Evolutionary conservation across 2,113 vertebrate species (phyloP).

Genomic region (Burhinus oedicnemus): DNA sequence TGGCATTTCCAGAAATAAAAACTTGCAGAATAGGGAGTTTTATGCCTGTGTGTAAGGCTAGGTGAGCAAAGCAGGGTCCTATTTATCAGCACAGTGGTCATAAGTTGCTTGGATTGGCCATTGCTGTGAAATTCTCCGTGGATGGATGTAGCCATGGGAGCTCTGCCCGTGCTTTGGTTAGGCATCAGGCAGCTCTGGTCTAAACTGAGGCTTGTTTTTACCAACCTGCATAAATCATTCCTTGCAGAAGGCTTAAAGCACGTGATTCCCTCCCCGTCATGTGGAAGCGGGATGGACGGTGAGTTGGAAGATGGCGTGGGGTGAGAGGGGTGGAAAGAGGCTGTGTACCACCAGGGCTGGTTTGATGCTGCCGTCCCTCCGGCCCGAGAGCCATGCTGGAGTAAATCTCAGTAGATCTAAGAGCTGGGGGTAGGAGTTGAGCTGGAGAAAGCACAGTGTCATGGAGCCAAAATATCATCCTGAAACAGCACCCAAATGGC

Average conservation of each 20-base stretch:
- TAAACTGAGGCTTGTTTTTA: background rate
- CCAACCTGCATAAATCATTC: background rate
- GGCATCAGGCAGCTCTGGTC: background rate
- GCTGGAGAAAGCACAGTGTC: background rate
- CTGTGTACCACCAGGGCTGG: background rate
- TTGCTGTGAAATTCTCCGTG: background rate
- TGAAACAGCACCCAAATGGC: background rate
- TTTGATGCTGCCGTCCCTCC: background rate
- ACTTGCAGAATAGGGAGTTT: background rate
- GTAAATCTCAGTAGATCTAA: background rate
- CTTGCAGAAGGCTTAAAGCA: background rate
- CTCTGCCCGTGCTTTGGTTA: background rate
- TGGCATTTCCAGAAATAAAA: background rate
- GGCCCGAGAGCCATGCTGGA: rapidly evolving
- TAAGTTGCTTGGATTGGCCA: background rate
- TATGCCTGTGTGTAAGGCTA: background rate
- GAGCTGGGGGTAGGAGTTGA: background rate
- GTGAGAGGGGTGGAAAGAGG: background rate
- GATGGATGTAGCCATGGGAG: background rate
- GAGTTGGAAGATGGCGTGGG: background rate
- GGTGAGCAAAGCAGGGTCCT: background rate
- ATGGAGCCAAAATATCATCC: background rate
- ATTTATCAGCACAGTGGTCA: background rate
- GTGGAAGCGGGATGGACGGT: background rate
- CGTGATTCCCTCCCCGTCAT: background rate